These are phyloP conservation scores for Cassiopea andromeda DNA, from an alignment of 30 jellyfish, hydroid and myxozoan species.

Conservation along the genomic window DNA sequence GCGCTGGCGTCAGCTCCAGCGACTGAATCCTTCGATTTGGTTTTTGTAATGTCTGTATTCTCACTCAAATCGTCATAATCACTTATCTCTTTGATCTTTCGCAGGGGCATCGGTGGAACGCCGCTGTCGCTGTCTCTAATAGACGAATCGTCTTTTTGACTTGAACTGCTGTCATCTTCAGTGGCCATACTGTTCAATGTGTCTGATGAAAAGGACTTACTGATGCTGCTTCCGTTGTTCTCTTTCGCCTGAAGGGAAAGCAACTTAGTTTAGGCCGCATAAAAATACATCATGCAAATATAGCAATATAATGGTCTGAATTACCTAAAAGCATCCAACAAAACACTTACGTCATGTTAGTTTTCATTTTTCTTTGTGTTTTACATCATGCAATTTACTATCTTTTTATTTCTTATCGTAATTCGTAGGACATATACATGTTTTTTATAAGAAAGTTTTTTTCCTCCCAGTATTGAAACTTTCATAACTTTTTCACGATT, in stretches of 20 bases:
- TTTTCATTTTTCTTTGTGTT: too few relatives aligned
- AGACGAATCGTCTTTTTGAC: constrained; percentile 86
- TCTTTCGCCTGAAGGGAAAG: constrained; percentile 30
- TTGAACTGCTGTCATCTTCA: constrained; percentile 75
- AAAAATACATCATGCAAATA: too few relatives aligned
- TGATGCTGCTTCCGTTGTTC: constrained; percentile 34
- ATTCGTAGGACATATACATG: too few relatives aligned
- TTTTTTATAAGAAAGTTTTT: too few relatives aligned
- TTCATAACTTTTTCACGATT: too few relatives aligned
- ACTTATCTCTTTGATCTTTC: constrained; percentile 92
- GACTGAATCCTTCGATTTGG: constrained; percentile 63
- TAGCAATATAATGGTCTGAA: too few relatives aligned
- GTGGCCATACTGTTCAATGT: constrained; percentile 84
- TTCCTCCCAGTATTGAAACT: too few relatives aligned
- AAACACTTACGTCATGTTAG: too few relatives aligned
- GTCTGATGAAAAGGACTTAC: constrained; percentile 85
- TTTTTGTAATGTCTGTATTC: constrained; percentile 58
- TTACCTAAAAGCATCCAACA: too few relatives aligned
- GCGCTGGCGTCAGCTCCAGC: constrained; percentile 32
- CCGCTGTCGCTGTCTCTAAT: constrained; percentile 83
- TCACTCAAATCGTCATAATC: constrained; percentile 66
- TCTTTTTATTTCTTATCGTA: too few relatives aligned
- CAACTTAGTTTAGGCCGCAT: background rate
- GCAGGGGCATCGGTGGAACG: constrained; percentile 98
- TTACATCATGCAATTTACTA: too few relatives aligned